A percentile compares a stretch with the other conserved stretches of the same genome.
Conservation (phyloP, 2,797 vertebrate species). For the Aeoliscus strigatus region DNA sequence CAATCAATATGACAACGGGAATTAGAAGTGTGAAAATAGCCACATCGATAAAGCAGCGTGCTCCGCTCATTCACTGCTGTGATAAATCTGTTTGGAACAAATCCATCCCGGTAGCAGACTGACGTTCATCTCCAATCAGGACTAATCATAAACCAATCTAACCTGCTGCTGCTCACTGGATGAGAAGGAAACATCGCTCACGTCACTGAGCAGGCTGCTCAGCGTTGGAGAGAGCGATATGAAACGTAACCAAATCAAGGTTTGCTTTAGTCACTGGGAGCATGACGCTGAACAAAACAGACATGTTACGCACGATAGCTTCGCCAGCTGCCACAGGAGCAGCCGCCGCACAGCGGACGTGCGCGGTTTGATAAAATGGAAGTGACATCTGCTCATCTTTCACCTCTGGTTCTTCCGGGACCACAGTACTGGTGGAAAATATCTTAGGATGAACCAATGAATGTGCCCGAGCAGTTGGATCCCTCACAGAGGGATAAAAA, state of each 20-base stretch:
- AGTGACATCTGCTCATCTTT: constrained; percentile 13
- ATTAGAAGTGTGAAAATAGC: constrained; percentile 42
- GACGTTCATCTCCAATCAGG: constrained; percentile 37
- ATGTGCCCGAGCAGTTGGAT: constrained; percentile 1
- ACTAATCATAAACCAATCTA: constrained; percentile 33
- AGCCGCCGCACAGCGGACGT: not conserved
- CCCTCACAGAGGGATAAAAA: not conserved
- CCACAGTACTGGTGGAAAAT: constrained; percentile 1
- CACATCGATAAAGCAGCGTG: constrained; percentile 48
- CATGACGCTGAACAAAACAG: constrained; percentile 8
- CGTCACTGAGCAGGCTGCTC: constrained; percentile 3
- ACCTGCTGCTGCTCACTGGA: constrained; percentile 10
- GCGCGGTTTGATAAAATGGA: constrained; percentile 13
- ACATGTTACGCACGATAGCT: constrained; percentile 8
- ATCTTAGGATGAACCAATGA: not conserved
- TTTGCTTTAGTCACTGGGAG: not conserved
- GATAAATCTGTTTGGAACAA: constrained; percentile 36
- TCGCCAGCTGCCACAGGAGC: constrained; percentile 4
- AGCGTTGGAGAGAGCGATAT: constrained; percentile 3
- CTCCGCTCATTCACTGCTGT: constrained; percentile 28
- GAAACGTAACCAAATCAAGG: not conserved
- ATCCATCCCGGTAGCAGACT: constrained; percentile 52
- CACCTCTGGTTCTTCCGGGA: constrained; percentile 1
- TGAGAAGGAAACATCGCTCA: constrained; percentile 2
- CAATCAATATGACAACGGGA: constrained; percentile 52